Percentiles rank a stretch among this genome's conserved stretches.
Conservation (phyloP, 2,888 invertebrate genomes). For the Scaptomyza tumidula region DNA sequence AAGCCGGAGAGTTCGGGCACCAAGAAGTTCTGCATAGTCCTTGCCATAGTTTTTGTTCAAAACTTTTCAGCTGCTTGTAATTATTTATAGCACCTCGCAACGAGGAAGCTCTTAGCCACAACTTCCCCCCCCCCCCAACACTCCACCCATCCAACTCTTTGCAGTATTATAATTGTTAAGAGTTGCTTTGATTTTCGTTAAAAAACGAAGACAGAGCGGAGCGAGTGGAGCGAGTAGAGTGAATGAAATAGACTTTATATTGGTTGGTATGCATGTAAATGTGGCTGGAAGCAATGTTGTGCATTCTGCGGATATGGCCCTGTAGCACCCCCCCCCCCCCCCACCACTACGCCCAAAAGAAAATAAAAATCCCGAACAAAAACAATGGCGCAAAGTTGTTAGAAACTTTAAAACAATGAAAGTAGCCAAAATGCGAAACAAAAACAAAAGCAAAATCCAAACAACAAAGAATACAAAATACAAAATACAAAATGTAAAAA, state of each 20-base stretch:
- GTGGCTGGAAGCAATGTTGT: slow-evolving; percentile 39
- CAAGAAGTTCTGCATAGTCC: slow-evolving; percentile 52
- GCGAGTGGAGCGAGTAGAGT: background rate
- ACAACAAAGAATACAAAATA: too few relatives aligned
- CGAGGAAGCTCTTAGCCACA: slow-evolving; percentile 31
- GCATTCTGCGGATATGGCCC: slow-evolving; percentile 29
- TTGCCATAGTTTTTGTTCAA: slow-evolving; percentile 47
- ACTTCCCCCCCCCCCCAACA: background rate
- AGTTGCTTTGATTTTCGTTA: slow-evolving; percentile 48
- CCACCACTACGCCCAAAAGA: too few relatives aligned
- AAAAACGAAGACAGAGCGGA: background rate
- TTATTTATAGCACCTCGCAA: slow-evolving; percentile 72
- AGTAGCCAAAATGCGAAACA: slow-evolving; percentile 34
- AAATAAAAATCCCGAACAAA: slow-evolving; percentile 1
- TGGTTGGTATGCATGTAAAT: slow-evolving; percentile 23
- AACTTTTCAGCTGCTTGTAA: slow-evolving; percentile 70
- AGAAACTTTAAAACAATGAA: slow-evolving; percentile 41
- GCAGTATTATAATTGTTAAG: slow-evolving; percentile 39
- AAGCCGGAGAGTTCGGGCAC: slow-evolving; percentile 20
- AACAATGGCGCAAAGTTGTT: slow-evolving; percentile 43
- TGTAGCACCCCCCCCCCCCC: too few relatives aligned
- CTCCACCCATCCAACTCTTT: slow-evolving; percentile 4
- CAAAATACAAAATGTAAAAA: background rate
- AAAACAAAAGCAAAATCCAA: slow-evolving; percentile 21
- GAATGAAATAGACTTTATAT: background rate